Evolutionary conservation across 2,113 vertebrate genomes (phyloP), one percentile per base, ranked within the genome.

Genomic region (Dryoscopus gambensis): DNA sequence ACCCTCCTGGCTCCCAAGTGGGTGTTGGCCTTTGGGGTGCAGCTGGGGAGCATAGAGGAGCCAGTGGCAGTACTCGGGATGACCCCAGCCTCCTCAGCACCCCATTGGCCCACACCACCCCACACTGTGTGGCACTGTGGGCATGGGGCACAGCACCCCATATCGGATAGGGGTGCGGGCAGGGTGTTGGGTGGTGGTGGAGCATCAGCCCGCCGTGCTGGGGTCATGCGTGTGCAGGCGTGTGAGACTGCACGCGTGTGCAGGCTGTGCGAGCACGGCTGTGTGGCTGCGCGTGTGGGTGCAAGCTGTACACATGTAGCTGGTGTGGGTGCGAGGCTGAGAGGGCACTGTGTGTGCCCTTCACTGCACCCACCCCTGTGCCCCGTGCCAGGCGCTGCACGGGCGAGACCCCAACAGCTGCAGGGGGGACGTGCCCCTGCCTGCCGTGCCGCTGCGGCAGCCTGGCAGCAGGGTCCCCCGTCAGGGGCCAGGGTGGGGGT

Each of bases 271-370:
- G 2, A 37, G 46, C 71, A 52, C 1, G 3, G 16, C 52, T 53
- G 0, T 6, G 18, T 15, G 20, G 9, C 5, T n/a, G 64, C 0
- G 0, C 13, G 18, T 22, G 37, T 42, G 35, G 13, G 7, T 67
- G 39, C 63, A 20, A 33, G 35, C 7, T 13, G 9, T 13, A 7
- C 28, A 13, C 0, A 0, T 21, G 37, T 37, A 52, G 37, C 14
- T 17, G 68, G n/a, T 1, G 3, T 25, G 50, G 52, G 13, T 19
- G 7, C 0, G 1, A 70, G 35, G 52, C 60, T 65, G 23, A 50
- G 44, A 60, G 50, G 37, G 40, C 65, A 75, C 17, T 0, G 2
- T n/a, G 55, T 23, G 39, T 69, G 62, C 35, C 76, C 1, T 1
- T 10, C 9, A 13, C 18, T 42, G 40, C 59, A 49, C 59, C 24